Percentiles rank a stretch among this genome's conserved stretches.
Evolutionary conservation across 92 coral and sea anemone genomes (phyloP).

Genomic region (Virgularia gustaviana): DNA sequence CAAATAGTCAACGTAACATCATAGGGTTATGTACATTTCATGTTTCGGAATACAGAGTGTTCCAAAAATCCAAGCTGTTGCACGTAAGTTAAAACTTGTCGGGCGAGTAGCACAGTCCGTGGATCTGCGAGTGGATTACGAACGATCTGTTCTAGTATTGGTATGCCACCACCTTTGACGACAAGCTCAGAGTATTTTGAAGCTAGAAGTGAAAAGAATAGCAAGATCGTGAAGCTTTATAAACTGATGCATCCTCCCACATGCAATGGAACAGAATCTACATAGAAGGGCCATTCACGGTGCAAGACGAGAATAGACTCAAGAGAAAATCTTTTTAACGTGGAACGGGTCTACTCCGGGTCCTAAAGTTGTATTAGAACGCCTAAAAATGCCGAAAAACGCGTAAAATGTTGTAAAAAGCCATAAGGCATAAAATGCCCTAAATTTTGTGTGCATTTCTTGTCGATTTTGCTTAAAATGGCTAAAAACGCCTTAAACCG

Average conservation of each 20-base stretch:
- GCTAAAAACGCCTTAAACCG: too few relatives aligned
- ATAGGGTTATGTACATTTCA: too few relatives aligned
- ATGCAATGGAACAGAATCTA: not conserved
- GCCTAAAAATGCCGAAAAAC: too few relatives aligned
- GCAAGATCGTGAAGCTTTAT: not conserved
- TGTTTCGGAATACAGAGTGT: not conserved
- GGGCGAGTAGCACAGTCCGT: conserved; percentile 55
- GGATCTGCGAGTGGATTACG: conserved; percentile 39
- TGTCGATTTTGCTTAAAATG: too few relatives aligned
- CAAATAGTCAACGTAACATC: too few relatives aligned
- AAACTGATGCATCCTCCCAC: not conserved
- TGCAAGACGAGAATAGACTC: not conserved
- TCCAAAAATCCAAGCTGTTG: not conserved
- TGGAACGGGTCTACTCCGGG: too few relatives aligned
- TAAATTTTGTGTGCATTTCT: too few relatives aligned
- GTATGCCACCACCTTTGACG: conserved; percentile 58
- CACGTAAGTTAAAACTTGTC: not conserved
- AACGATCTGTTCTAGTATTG: conserved; percentile 51
- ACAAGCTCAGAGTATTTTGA: conserved; percentile 68
- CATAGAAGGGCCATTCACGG: too few relatives aligned
- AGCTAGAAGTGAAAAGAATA: conserved; percentile 44
- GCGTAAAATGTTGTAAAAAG: too few relatives aligned
- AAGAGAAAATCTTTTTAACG: not conserved
- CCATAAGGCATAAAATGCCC: too few relatives aligned
- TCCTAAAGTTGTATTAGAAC: too few relatives aligned